Evolutionary conservation across 2,888 invertebrate genomes (phyloP).

Genomic region (Lordiphosa fenestrarum): DNA sequence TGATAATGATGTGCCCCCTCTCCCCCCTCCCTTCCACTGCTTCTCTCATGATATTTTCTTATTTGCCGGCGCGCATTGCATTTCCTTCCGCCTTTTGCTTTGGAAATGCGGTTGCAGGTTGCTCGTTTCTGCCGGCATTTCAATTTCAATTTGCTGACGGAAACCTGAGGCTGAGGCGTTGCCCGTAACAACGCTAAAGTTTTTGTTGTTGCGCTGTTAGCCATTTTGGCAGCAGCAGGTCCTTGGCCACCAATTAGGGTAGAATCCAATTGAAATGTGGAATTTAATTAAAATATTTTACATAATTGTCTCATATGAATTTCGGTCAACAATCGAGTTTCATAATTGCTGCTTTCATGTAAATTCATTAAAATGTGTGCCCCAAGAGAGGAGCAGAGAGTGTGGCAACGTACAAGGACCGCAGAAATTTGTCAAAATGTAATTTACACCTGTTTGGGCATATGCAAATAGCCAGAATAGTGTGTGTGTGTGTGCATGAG

Average conservation of each 20-base stretch:
- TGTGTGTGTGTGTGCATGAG: conserved; percentile 1
- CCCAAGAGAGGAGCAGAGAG: conserved; percentile 1
- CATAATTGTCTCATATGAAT: conserved; percentile 44
- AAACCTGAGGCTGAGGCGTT: conserved; percentile 49
- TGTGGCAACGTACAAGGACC: conserved; percentile 9
- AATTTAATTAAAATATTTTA: conserved; percentile 64
- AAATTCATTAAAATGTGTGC: conserved; percentile 24
- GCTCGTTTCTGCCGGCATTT: conserved; percentile 38
- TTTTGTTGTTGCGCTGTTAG: conserved; percentile 17
- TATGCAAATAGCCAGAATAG: conserved; percentile 22
- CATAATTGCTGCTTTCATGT: conserved; percentile 26
- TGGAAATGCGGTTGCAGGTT: conserved; percentile 19
- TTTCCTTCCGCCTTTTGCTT: conserved; percentile 39
- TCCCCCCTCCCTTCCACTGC: conserved; percentile 19
- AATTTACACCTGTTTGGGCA: conserved; percentile 32
- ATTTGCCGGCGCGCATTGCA: conserved; percentile 45
- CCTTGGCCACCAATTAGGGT: conserved; percentile 39
- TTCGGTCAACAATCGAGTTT: conserved; percentile 34
- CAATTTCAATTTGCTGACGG: conserved; percentile 67
- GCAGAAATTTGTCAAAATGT: conserved; percentile 37
- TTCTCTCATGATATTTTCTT: conserved; percentile 38
- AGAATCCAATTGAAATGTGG: conserved; percentile 16
- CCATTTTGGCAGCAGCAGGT: conserved; percentile 5
- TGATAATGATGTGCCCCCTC: conserved; percentile 15
- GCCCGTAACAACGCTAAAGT: conserved; percentile 48